Evolutionary conservation across 2,888 invertebrate species (phyloP).

Genomic region (Oligia strigilis): DNA sequence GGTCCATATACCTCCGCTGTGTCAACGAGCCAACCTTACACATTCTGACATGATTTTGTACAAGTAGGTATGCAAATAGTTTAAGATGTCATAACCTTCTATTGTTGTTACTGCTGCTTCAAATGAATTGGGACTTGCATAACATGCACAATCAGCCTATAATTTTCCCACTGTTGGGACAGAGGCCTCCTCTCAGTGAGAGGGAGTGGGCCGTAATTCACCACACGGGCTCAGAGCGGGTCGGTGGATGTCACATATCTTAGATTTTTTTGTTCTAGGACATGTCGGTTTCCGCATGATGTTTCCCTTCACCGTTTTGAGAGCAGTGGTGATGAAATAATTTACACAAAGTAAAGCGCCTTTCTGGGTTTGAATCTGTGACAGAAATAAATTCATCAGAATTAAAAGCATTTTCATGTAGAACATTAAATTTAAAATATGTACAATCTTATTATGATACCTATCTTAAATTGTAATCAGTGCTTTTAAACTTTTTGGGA

Average conservation of each 20-base stretch:
- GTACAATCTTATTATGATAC: slow-evolving; percentile 25
- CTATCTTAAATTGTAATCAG: slow-evolving; percentile 23
- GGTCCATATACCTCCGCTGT: slow-evolving; percentile 60
- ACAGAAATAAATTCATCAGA: not conserved
- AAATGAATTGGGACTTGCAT: not conserved
- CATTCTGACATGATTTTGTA: slow-evolving; percentile 35
- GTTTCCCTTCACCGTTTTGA: not conserved
- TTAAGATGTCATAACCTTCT: slow-evolving; percentile 15
- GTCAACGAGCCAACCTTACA: slow-evolving; percentile 56
- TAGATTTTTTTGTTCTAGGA: not conserved
- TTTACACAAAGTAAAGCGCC: not conserved
- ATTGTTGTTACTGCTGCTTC: slow-evolving; percentile 19
- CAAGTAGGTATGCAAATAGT: slow-evolving; percentile 37
- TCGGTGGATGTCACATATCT: not conserved
- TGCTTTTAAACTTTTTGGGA: slow-evolving; percentile 17
- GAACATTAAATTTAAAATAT: slow-evolving; percentile 15
- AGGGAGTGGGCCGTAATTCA: not conserved
- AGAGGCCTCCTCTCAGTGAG: not conserved
- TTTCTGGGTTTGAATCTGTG: not conserved
- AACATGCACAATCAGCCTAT: not conserved
- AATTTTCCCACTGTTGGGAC: not conserved
- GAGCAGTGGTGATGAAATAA: not conserved
- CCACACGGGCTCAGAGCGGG: not conserved
- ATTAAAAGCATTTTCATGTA: slow-evolving; percentile 38
- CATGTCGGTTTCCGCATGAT: not conserved